phyloP scores from a whole-genome alignment of 2,113 vertebrate species.

The Australoheros scitulus region DNA sequence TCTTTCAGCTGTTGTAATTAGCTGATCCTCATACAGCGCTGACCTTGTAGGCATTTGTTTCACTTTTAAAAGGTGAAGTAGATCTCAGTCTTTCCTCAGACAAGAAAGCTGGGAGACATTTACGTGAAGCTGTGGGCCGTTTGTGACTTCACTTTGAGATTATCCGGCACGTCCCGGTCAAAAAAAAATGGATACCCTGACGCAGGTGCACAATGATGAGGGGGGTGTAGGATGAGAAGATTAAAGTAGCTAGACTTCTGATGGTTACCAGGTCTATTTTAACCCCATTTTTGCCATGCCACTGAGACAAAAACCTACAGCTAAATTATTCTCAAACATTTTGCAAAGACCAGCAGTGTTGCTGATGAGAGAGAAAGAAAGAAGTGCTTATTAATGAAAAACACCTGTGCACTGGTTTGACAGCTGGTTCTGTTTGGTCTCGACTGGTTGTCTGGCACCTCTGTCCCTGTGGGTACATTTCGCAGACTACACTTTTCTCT shows the following conservation, averaged over 20 bases:
- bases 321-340: neutral
- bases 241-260: conserved; percentile 15
- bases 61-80: conserved; percentile 39
- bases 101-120: conserved; percentile 5
- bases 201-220: conserved; percentile 35
- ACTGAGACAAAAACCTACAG: neutral
- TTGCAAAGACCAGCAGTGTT: neutral
- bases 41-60: conserved; percentile 51
- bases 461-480: conserved; percentile 49
- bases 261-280: conserved; percentile 11
- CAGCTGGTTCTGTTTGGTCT: neutral
- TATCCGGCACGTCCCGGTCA: conserved; percentile 3
- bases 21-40: conserved; percentile 17
- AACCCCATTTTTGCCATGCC: neutral
- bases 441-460: conserved; percentile 41
- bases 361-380: neutral
- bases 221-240: neutral
- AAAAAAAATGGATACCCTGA: neutral
- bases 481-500: conserved; percentile 22
- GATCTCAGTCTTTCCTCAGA: conserved; percentile 14
- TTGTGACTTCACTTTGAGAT: conserved; percentile 36
- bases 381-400: neutral
- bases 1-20: conserved; percentile 62
- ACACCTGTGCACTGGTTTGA: conserved; percentile 36
- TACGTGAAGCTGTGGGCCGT: neutral